Evolutionary conservation across 2,113 vertebrate genomes (phyloP).

Genomic region (Petrocephalus microphthalmus): DNA sequence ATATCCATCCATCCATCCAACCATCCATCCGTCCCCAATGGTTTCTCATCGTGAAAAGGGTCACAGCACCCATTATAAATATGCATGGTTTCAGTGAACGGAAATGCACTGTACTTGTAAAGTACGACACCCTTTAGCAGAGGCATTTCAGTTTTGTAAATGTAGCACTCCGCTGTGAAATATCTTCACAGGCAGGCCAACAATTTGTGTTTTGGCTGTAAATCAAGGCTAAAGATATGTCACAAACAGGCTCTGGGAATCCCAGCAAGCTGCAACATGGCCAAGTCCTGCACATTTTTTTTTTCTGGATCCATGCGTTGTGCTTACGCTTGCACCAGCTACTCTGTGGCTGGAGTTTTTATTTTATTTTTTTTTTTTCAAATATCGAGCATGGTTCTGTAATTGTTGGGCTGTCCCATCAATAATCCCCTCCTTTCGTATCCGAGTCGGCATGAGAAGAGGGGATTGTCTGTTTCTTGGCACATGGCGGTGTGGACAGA

Average conservation of each 20-base stretch:
- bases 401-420: slow-evolving; percentile 13
- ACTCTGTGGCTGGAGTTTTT: background rate
- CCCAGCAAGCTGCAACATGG: slow-evolving; percentile 12
- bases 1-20: background rate
- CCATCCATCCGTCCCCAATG: background rate
- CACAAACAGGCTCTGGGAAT: slow-evolving; percentile 23
- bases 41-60: background rate
- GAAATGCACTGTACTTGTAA: background rate
- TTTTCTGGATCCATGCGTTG: background rate
- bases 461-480: slow-evolving; percentile 1
- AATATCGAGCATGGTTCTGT: slow-evolving; percentile 15
- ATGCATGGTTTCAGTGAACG: background rate
- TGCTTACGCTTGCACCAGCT: background rate
- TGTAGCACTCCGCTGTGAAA: slow-evolving; percentile 18
- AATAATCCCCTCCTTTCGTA: background rate
- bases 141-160: background rate
- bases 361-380: background rate
- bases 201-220: slow-evolving; percentile 26
- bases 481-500: background rate
- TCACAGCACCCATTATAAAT: background rate
- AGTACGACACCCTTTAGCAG: background rate
- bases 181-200: slow-evolving; percentile 14
- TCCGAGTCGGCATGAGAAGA: background rate
- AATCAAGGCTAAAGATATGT: slow-evolving; percentile 22
- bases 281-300: slow-evolving; percentile 9